These are phyloP conservation scores for Clarias macrocephalus DNA, from an alignment of 2,113 vertebrate species.

Conservation along the genomic window DNA sequence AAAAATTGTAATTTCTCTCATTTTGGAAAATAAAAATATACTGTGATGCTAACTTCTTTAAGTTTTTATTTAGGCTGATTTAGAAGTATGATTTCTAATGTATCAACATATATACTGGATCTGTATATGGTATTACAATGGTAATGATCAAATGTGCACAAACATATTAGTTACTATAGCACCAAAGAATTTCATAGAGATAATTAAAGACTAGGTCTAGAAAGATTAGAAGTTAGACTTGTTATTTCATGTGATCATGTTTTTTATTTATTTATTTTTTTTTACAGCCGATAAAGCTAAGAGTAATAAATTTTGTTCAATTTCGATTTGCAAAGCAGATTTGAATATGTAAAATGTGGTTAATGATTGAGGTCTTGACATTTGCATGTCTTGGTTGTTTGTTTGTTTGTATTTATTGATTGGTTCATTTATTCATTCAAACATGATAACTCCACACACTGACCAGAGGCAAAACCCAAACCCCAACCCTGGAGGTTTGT, in stretches of 20 bases:
- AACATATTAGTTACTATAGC: neutral
- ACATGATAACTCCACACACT: too few species aligned
- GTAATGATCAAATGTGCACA: neutral
- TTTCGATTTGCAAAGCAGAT: neutral
- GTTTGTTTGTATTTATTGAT: neutral
- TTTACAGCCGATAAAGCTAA: too few species aligned
- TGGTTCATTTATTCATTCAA: too few species aligned
- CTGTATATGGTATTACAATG: neutral
- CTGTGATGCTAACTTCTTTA: conserved; percentile 29
- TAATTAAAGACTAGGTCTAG: too few species aligned
- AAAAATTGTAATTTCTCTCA: neutral
- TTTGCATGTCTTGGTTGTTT: neutral
- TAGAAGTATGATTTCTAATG: neutral
- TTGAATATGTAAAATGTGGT: neutral
- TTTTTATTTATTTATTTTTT: too few species aligned
- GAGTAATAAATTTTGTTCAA: too few species aligned
- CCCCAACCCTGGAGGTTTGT: too few species aligned
- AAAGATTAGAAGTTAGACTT: too few species aligned
- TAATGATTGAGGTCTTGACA: neutral
- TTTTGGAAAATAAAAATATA: conserved; percentile 44
- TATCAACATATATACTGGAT: neutral
- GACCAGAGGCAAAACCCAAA: too few species aligned
- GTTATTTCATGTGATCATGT: too few species aligned
- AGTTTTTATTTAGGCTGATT: neutral
- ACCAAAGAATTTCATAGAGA: too few species aligned